A percentile compares a stretch with the other conserved stretches of the same genome.
These are phyloP conservation scores for Salvelinus alpinus DNA, from an alignment of 2,113 vertebrate species.

Conservation along the genomic window DNA sequence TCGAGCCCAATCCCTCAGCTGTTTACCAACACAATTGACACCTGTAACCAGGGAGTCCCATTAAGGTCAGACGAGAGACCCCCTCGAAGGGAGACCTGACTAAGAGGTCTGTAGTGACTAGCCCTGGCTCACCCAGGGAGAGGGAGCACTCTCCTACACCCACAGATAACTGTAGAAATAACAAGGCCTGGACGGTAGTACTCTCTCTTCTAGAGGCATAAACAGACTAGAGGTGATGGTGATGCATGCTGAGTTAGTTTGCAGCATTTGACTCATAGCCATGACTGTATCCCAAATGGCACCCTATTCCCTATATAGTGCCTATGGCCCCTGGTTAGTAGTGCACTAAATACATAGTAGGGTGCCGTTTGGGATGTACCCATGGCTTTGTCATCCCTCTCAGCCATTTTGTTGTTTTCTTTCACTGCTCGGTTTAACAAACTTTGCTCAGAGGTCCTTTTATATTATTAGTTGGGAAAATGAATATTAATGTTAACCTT, in stretches of 20 bases:
- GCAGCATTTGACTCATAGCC: constrained; percentile 20
- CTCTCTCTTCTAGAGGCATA: background rate
- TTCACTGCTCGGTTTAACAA: constrained; percentile 8
- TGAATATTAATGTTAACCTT: background rate
- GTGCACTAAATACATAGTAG: no score
- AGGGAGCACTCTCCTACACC: background rate
- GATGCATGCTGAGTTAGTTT: constrained; percentile 24
- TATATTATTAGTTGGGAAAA: constrained; percentile 6
- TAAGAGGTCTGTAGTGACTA: no score
- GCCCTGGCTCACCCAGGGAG: background rate
- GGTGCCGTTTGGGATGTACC: no score
- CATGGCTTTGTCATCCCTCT: constrained; percentile 2
- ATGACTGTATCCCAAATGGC: background rate
- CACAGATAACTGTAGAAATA: background rate
- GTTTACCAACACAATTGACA: no score
- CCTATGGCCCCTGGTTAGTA: no score
- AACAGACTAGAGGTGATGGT: constrained; percentile 15
- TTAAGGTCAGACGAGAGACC: no score
- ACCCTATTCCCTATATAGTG: no score
- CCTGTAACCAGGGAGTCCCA: no score
- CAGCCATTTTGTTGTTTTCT: constrained; percentile 2
- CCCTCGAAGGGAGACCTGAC: no score
- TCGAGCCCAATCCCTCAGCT: no score
- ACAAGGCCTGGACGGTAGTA: background rate
- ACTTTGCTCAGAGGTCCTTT: background rate